These are phyloP conservation scores for Amphiprion ocellaris DNA, from an alignment of 2,113 vertebrate species.

Conservation along the genomic window DNA sequence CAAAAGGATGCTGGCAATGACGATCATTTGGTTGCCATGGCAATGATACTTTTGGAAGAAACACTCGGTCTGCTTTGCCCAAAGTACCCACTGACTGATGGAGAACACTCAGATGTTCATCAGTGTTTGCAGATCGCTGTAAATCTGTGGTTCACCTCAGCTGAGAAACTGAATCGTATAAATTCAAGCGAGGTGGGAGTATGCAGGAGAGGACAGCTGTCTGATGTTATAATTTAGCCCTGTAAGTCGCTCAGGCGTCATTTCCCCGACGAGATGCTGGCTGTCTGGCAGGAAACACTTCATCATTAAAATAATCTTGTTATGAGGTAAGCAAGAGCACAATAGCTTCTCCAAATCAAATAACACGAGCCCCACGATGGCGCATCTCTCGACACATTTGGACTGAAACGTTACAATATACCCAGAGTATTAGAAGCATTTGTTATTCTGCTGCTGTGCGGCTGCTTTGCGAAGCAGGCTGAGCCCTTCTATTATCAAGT, in stretches of 20 bases:
- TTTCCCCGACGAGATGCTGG: slow-evolving; percentile 26
- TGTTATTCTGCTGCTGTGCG: slow-evolving; percentile 42
- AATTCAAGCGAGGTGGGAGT: slow-evolving; percentile 8
- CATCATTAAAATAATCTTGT: slow-evolving; percentile 48
- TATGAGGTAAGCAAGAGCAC: slow-evolving; percentile 51
- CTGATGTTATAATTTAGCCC: slow-evolving; percentile 31
- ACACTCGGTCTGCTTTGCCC: background rate
- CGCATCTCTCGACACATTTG: background rate
- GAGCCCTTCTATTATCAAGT: slow-evolving; percentile 58
- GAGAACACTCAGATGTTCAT: slow-evolving; percentile 12
- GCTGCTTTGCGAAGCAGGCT: slow-evolving; percentile 30
- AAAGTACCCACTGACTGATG: background rate
- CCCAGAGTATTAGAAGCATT: slow-evolving; percentile 41
- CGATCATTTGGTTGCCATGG: slow-evolving; percentile 38
- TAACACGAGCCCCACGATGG: slow-evolving; percentile 7
- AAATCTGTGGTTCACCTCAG: slow-evolving; percentile 24
- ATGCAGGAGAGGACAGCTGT: slow-evolving; percentile 29
- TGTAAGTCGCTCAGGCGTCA: slow-evolving; percentile 36
- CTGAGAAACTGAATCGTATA: slow-evolving; percentile 19
- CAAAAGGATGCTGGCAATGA: slow-evolving; percentile 15
- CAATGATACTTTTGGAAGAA: slow-evolving; percentile 26
- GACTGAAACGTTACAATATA: slow-evolving; percentile 38
- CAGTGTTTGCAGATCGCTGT: slow-evolving; percentile 16
- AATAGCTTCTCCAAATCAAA: slow-evolving; percentile 44
- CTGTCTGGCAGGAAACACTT: slow-evolving; percentile 43